These are phyloP conservation scores for Piezodorus guildinii DNA, from an alignment of 1,140 invertebrate genomes.

Conservation along the genomic window DNA sequence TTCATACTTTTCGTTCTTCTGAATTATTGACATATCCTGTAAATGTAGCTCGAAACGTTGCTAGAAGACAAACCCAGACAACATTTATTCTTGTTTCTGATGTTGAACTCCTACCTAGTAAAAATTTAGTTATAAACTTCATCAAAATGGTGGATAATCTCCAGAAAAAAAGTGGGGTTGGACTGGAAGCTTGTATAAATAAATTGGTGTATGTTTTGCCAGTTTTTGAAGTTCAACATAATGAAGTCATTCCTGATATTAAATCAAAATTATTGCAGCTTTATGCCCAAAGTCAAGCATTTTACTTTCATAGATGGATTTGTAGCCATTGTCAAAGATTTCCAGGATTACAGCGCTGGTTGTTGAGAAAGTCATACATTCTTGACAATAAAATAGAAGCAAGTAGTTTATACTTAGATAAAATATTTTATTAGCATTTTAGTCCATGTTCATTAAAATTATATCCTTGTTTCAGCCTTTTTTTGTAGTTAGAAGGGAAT, in stretches of 20 bases:
- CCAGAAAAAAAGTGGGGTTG: conserved; percentile 20
- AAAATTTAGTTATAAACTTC: conserved; percentile 48
- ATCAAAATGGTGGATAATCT: conserved; percentile 42
- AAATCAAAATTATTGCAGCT: conserved; percentile 42
- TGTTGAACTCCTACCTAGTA: conserved; percentile 60
- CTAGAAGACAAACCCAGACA: conserved; percentile 46
- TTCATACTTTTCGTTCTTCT: conserved; percentile 23
- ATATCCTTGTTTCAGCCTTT: conserved; percentile 41
- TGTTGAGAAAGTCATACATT: conserved; percentile 37
- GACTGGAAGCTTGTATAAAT: conserved; percentile 15
- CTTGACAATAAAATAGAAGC: conserved; percentile 35
- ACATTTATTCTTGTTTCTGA: conserved; percentile 61
- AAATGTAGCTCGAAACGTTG: conserved; percentile 61
- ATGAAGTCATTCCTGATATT: conserved; percentile 44
- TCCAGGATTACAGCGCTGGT: conserved; percentile 58
- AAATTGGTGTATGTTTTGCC: conserved; percentile 51
- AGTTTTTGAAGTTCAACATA: conserved; percentile 57
- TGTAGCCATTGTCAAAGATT: conserved; percentile 69
- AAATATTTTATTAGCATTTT: too few species aligned
- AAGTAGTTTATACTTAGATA: neutral
- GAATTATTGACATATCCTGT: conserved; percentile 52
- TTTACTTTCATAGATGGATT: conserved; percentile 43
- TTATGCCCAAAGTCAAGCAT: conserved; percentile 35
- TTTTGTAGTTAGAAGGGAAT: conserved; percentile 51
- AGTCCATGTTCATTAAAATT: too few species aligned